Evolutionary conservation across 2,888 invertebrate species (phyloP), one percentile per base, ranked within the genome.

Genomic region (Drosophila silvestris): DNA sequence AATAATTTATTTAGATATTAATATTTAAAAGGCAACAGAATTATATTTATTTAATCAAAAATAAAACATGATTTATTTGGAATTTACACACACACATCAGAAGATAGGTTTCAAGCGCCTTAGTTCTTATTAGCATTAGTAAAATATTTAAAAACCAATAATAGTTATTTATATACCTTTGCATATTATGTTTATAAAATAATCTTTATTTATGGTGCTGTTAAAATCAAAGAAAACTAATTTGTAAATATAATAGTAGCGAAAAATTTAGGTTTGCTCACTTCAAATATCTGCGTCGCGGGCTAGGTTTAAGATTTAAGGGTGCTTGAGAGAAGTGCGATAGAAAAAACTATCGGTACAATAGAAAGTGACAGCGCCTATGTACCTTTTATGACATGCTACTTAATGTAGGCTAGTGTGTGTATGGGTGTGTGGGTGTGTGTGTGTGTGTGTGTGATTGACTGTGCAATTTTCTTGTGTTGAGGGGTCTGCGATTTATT

Each of bases 401-500:
- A 22, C 78, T 47, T 30, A 37, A 33, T 50, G 7, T 37, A 19
- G 53, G 28, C 33, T 4, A 26, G 9, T 33, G 22, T 39, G 19
- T 28, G 6, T 5, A 33, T 33, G 22, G 33, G 19, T n/a, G 5
- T 19, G 39, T 44, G 37, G 35, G 35, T 41, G 5, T 2, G n/a
- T 5, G n/a, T 7, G 22, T 22, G 22, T 14, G 16, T 22, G 14
- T 52, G 16, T 56, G 22, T 47, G 2, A 28, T 16, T 16, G 7
- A 5, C 33, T 50, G 54, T 54, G 54, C 50, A 44, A 30, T 67
- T 51, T 50, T 32, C 33, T 26, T 56, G 32, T 32, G 67, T 63
- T 64, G 64, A 81, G 62, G 68, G 56, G 41, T 63, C 35, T 33
- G 57, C 56, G 30, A 78, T 81, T 86, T 79, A 73, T 70, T 86